These are phyloP conservation scores for Marasmarcha lunaedactyla DNA, from an alignment of 2,888 invertebrate species.

Conservation along the genomic window DNA sequence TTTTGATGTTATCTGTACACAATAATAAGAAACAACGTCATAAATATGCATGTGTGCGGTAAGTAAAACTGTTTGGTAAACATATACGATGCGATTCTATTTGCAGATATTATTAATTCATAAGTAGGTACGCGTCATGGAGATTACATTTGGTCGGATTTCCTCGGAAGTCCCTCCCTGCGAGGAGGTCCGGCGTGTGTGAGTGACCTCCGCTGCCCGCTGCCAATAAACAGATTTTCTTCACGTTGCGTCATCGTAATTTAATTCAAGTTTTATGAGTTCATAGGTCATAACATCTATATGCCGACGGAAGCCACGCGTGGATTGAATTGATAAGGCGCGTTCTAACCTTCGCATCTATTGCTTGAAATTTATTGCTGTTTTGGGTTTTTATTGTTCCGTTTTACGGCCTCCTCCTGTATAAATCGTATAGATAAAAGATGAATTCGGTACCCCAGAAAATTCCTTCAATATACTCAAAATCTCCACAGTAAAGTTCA, in stretches of 20 bases:
- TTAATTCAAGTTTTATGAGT: background rate
- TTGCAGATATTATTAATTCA: slow-evolving; percentile 60
- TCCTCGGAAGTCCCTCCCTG: slow-evolving; percentile 56
- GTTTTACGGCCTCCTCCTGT: slow-evolving; percentile 68
- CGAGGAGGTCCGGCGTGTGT: slow-evolving; percentile 55
- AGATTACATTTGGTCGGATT: slow-evolving; percentile 16
- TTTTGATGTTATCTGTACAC: background rate
- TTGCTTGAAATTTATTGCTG: slow-evolving; percentile 71
- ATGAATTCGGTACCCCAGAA: slow-evolving; percentile 58
- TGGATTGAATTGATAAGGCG: slow-evolving; percentile 69
- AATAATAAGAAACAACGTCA: no score
- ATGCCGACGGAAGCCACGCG: slow-evolving; percentile 36
- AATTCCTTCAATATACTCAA: slow-evolving; percentile 54
- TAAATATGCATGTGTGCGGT: no score
- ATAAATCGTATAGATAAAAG: slow-evolving; percentile 69
- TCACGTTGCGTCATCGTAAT: background rate
- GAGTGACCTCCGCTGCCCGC: slow-evolving; percentile 52
- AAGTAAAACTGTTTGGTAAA: no score
- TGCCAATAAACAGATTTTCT: slow-evolving; percentile 52
- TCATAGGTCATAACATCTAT: background rate
- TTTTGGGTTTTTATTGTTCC: slow-evolving; percentile 73
- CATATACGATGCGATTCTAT: slow-evolving; percentile 50
- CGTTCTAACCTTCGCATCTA: slow-evolving; percentile 68
- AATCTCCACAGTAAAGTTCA: slow-evolving; percentile 30
- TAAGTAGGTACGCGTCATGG: slow-evolving; percentile 49